Percentiles rank a stretch among this genome's conserved stretches.
Conservation (phyloP, 2,888 invertebrate genomes). For the Amphipoea lucens region DNA sequence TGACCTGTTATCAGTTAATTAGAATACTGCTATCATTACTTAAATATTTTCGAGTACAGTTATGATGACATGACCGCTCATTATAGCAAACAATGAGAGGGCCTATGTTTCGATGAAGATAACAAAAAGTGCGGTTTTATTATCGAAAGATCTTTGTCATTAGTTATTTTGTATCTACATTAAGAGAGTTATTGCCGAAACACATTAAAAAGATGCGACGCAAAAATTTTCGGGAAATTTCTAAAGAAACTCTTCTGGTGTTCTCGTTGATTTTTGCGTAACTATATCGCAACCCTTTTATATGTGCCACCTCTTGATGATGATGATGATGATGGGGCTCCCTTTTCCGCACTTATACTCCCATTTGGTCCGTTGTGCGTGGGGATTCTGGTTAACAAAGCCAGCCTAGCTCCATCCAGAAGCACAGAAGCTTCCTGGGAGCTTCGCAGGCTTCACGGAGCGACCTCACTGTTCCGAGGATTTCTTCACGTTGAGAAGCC, state of each 20-base stretch:
- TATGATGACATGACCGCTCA: conserved; percentile 16
- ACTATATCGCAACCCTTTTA: background rate
- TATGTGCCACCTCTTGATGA: background rate
- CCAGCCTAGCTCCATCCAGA: too few species aligned
- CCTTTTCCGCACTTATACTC: too few species aligned
- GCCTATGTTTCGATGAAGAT: background rate
- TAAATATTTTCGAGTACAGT: conserved; percentile 36
- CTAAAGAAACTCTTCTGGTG: background rate
- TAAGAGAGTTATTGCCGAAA: background rate
- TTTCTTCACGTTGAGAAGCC: too few species aligned
- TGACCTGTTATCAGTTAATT: conserved; percentile 47
- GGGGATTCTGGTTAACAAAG: too few species aligned
- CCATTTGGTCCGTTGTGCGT: too few species aligned
- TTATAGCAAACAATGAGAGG: conserved; percentile 17
- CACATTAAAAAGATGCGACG: background rate
- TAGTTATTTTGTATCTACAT: background rate
- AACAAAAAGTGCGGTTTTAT: background rate
- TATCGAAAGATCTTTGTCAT: background rate
- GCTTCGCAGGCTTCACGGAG: too few species aligned
- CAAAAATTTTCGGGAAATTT: background rate
- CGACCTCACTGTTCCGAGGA: too few species aligned
- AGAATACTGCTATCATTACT: conserved; percentile 22
- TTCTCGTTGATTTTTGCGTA: background rate
- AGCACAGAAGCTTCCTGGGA: too few species aligned
- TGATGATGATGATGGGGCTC: too few species aligned